Percentiles rank a stretch among this genome's conserved stretches.
These are phyloP conservation scores for Lapara coniferarum DNA, from an alignment of 2,888 invertebrate genomes.

Conservation along the genomic window DNA sequence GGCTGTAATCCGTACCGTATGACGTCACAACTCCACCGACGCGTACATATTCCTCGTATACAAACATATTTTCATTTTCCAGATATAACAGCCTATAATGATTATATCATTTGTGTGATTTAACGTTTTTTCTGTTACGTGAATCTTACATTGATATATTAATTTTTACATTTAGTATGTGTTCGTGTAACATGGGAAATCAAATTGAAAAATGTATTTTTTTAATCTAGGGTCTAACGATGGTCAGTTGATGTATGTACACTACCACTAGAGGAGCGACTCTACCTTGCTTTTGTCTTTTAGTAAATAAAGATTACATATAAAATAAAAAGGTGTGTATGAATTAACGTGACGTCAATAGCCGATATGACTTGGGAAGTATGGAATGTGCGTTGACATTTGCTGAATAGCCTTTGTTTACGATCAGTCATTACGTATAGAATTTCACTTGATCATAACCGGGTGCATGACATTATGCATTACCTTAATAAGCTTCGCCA, in stretches of 20 bases:
- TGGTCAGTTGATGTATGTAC: too few species aligned
- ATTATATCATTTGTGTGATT: conserved; percentile 8
- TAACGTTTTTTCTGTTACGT: background rate
- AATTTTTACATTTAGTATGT: background rate
- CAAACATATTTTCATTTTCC: conserved; percentile 8
- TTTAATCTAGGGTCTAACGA: too few species aligned
- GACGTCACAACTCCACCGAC: conserved; percentile 24
- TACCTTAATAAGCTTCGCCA: conserved; percentile 8
- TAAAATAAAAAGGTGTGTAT: background rate
- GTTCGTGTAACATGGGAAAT: background rate
- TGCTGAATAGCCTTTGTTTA: conserved; percentile 26
- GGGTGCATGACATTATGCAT: conserved; percentile 21
- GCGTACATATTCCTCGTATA: conserved; percentile 4
- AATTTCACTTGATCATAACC: conserved; percentile 17
- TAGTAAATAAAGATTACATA: too few species aligned
- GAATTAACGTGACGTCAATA: conserved; percentile 13
- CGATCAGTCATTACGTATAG: conserved; percentile 19
- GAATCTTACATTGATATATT: background rate
- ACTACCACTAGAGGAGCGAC: too few species aligned
- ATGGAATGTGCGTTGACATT: conserved; percentile 24
- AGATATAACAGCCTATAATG: conserved; percentile 7
- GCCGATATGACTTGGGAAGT: background rate
- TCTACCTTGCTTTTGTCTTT: too few species aligned
- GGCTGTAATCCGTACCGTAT: conserved; percentile 16
- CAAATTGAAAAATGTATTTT: too few species aligned